Base-by-base conservation (phyloP, 2,113 vertebrate species). In the Chionodraco myersi region DNA sequence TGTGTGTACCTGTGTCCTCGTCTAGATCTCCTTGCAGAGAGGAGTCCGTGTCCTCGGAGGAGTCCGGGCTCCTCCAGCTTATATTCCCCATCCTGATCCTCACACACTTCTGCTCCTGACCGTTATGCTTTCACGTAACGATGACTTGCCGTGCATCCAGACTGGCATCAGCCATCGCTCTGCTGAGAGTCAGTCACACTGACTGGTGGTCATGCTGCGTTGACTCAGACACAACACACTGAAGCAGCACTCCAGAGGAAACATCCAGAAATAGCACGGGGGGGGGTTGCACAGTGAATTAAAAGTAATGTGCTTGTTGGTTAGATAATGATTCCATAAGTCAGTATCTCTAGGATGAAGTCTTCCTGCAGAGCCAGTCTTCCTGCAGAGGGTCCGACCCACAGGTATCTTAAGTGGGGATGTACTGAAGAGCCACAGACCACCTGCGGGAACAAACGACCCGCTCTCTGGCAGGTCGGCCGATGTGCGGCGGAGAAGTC, bases 1-100 rank as follows among this genome's bases (percentile, higher is more conserved):
- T n/a, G 56, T 70, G 5, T 83, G 89, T 93, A 94, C 94, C 94
- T 91, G 92, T 61, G 67, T 93, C 91, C 61, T 92, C 90, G 69
- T 92, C 90, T 47, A 84, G 81, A 83, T 93, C 90, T 45, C 79
- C 91, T 48, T 88, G 90, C 0, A 87, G 74, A 72, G 90, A 91
- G 67, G 85, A 90, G 80, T 90, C 90, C 5, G 86, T 86, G 77
- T 93, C 90, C 83, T 90, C 87, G 6, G 79, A 88, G 77, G 86
- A 87, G 83, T 80, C 84, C 54, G 89, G 92, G 84, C 92, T 91
- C 90, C 89, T 93, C 93, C 91, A 88, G 83, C 67, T 84, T 84
- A 91, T 77, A 78, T 94, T 94, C 16, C 94, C 94, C 94, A 94
- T 94, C 79, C 49, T 1, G 30, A 59, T 85, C 75, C 76, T 51